Percentiles rank a stretch among this genome's conserved stretches.
These are phyloP conservation scores for Fundulus diaphanus DNA, from an alignment of 2,797 vertebrate species.

Conservation along the genomic window DNA sequence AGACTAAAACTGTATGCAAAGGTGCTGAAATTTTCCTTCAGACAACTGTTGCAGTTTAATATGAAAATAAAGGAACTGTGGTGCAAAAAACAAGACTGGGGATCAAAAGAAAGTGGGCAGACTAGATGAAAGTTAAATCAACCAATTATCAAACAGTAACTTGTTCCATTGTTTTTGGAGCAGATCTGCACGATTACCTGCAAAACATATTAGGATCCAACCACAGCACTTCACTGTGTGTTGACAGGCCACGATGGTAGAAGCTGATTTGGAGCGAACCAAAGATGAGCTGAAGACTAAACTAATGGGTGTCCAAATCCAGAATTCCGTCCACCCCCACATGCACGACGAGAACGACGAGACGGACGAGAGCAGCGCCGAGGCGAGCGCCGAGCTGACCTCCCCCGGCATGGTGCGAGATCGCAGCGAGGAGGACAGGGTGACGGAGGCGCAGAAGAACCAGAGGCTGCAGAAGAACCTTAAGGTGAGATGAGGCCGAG, in stretches of 20 bases:
- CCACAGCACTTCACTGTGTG: conserved; percentile 41
- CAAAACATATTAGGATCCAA: conserved; percentile 7
- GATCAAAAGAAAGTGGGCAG: background rate
- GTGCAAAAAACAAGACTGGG: background rate
- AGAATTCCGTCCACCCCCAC: conserved; percentile 82
- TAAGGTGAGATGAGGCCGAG: conserved; percentile 80
- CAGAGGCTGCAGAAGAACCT: conserved; percentile 93
- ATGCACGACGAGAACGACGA: conserved; percentile 93
- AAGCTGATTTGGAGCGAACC: conserved; percentile 92
- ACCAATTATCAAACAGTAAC: background rate
- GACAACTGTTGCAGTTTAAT: background rate
- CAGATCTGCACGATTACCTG: background rate
- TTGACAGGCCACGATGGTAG: conserved; percentile 88
- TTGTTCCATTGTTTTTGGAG: background rate
- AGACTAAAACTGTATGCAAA: background rate
- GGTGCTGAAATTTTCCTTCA: background rate
- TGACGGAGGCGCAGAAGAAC: conserved; percentile 96
- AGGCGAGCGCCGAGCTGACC: conserved; percentile 92
- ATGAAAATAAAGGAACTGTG: background rate
- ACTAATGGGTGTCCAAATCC: conserved; percentile 88
- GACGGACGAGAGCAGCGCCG: conserved; percentile 93
- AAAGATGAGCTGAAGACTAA: conserved; percentile 92
- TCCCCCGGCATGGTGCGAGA: conserved; percentile 88
- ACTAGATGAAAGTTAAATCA: background rate
- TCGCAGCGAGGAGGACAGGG: conserved; percentile 94